These are phyloP conservation scores for Trypoxylus dichotomus DNA, from an alignment of 1,140 invertebrate species.

Conservation along the genomic window DNA sequence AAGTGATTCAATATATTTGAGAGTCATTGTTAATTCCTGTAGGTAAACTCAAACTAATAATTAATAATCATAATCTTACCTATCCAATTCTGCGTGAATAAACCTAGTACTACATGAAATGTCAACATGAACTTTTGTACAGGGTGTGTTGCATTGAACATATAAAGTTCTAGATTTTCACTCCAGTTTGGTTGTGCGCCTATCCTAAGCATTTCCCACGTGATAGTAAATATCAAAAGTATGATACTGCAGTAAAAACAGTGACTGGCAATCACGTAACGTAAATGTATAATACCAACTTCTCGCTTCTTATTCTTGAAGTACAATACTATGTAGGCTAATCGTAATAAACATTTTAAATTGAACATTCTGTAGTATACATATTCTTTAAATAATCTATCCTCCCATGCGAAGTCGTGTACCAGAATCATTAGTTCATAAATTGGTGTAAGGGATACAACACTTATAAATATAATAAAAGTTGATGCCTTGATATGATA, in stretches of 20 bases:
- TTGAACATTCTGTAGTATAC: background rate
- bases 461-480: background rate
- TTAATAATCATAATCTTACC: background rate
- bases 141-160: background rate
- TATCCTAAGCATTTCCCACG: background rate
- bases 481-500: background rate
- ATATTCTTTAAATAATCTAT: background rate
- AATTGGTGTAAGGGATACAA: background rate
- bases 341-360: background rate
- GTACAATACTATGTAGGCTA: background rate
- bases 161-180: background rate
- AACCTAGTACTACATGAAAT: background rate
- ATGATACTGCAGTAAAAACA: background rate
- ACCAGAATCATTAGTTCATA: background rate
- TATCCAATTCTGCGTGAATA: background rate
- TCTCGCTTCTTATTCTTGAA: constrained; percentile 3
- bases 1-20: no score
- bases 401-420: background rate
- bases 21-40: no score
- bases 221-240: background rate
- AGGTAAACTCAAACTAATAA: no score
- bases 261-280: background rate
- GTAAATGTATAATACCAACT: background rate
- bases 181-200: background rate
- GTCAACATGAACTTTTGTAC: background rate